Evolutionary conservation across 2,797 vertebrate species (phyloP).

Genomic region (Acrocephalus scirpaceus): DNA sequence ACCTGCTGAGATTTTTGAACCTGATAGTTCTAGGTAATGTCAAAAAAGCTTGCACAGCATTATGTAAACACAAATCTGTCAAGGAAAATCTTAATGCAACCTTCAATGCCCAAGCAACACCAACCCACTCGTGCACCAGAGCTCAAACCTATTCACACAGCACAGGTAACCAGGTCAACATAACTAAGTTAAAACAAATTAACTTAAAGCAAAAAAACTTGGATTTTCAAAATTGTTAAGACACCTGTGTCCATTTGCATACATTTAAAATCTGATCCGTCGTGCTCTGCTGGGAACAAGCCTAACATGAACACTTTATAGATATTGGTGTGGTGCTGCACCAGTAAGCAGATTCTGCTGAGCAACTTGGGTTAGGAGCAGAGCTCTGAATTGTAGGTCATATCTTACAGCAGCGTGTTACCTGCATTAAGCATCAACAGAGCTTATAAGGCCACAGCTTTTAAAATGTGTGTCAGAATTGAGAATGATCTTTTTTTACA

Average conservation of each 20-base stretch:
- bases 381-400: background rate
- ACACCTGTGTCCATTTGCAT: background rate
- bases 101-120: background rate
- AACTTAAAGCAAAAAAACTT: rapidly evolving
- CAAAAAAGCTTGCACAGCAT: background rate
- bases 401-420: background rate
- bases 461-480: background rate
- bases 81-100: background rate
- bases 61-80: background rate
- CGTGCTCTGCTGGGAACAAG: background rate
- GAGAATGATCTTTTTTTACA: background rate
- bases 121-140: background rate
- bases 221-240: background rate
- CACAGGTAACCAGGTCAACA: background rate
- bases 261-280: background rate
- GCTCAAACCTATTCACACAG: background rate
- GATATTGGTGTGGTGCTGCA: background rate
- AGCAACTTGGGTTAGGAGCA: background rate
- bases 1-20: background rate
- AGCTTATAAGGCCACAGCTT: background rate
- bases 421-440: background rate
- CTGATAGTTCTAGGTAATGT: background rate
- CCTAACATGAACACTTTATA: background rate
- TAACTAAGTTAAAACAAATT: background rate
- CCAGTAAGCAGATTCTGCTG: background rate